Evolutionary conservation across 2,888 invertebrate species (phyloP).

Genomic region (Tetranychus piercei): DNA sequence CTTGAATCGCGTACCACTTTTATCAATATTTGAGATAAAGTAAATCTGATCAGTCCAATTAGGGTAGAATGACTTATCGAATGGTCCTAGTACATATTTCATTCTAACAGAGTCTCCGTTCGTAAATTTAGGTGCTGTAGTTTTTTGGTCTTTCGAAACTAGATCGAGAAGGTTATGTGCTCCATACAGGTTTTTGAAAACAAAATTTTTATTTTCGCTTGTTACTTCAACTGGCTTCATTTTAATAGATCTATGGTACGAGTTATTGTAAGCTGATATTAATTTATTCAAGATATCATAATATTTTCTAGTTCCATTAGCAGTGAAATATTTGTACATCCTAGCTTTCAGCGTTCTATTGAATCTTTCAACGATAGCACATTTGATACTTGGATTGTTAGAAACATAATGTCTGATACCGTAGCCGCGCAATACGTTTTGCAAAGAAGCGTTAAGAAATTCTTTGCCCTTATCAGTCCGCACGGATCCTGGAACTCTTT

Average conservation of each 20-base stretch:
- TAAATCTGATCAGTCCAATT: constrained; percentile 11
- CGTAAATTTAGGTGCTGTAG: no score
- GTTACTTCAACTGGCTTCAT: constrained; percentile 5
- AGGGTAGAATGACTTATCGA: not conserved
- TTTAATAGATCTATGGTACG: not conserved
- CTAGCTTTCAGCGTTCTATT: constrained; percentile 30
- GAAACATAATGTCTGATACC: constrained; percentile 27
- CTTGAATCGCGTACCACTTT: not conserved
- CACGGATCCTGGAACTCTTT: constrained; percentile 22
- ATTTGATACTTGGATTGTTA: constrained; percentile 29
- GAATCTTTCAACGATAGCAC: constrained; percentile 30
- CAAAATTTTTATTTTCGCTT: not conserved
- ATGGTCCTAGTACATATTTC: no score
- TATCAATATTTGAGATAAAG: not conserved
- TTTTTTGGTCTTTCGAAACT: not conserved
- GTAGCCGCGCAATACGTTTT: constrained; percentile 22
- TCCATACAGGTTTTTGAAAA: constrained; percentile 1
- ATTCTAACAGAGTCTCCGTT: no score
- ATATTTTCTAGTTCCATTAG: not conserved
- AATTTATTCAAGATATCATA: not conserved
- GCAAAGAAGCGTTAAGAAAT: constrained; percentile 24
- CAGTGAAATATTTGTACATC: constrained; percentile 23
- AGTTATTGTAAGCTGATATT: constrained; percentile 4
- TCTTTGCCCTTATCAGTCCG: constrained; percentile 27
- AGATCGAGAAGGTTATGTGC: not conserved